Base-by-base conservation (phyloP, 2,797 vertebrate species). In the Acestrorhynchus altus region DNA sequence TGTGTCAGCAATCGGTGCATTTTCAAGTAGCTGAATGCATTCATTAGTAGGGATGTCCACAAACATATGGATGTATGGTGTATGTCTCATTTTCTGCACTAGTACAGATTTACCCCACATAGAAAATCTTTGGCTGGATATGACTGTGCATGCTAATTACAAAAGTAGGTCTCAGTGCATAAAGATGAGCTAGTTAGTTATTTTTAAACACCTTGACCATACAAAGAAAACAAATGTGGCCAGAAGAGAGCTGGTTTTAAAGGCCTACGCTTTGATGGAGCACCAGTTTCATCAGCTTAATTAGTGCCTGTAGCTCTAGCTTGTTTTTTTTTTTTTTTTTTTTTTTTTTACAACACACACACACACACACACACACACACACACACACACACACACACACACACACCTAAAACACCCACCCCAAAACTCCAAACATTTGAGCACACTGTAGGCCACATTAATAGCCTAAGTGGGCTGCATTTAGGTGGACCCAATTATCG, bases 151-250 rank as follows among this genome's bases (percentile, higher is more conserved):
- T 61, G 11, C 59, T 61, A 40, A 40, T 61, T 40, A 18, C 59
- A 10, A 40, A 60, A 60, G 28, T 35, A 35, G 11, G 59, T 6
- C 59, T 61, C 11, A 18, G 7, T 18, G 59, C 28, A 61, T 61
- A n/a, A 61, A 61, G 31, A 61, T 61, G 59, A 61, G 59, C 31
- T 20, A 11, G 59, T 40, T 61, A 20, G 42, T 26, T 67, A 46
- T 67, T 67, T 67, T 24, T 28, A 47, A 18, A 47, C 1, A 11
- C 26, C 20, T 67, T 67, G 24, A 20, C 24, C 65, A 67, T 24
- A 67, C 44, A 67, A 26, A 28, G 8, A 9, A 51, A 67, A 67
- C 57, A 60, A 35, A 16, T 28, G 31, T 28, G 24, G 54, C 24
- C 22, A 57, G 8, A 60, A 60, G 28, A 40, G 35, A 61, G 31